Conservation (phyloP, 2,113 vertebrate genomes). For the Oryzias melastigma region DNA sequence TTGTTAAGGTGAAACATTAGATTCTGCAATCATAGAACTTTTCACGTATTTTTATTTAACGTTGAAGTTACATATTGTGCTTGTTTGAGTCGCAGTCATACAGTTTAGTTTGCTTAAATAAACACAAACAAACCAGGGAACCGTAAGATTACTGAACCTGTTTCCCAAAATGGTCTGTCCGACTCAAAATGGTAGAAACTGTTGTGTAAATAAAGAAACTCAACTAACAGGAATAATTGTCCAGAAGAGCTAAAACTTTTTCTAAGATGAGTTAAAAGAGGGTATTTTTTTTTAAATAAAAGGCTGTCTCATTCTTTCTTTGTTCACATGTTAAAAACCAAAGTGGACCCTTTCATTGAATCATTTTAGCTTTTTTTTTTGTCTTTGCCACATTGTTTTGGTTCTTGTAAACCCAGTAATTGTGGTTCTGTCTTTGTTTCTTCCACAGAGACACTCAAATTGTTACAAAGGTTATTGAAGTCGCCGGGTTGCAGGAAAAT, state of each 20-base stretch:
- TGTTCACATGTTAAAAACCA: not conserved
- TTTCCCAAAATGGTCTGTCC: not conserved
- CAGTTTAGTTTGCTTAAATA: not conserved
- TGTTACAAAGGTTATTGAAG: slow-evolving; percentile 92
- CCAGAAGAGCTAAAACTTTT: too few species aligned
- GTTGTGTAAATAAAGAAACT: too few species aligned
- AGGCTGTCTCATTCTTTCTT: accelerated
- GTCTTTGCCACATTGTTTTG: not conserved
- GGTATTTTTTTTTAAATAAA: not conserved
- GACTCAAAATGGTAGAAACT: too few species aligned
- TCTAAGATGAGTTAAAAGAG: not conserved
- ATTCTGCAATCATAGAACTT: too few species aligned
- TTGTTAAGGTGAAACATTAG: too few species aligned
- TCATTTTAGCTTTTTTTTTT: slow-evolving; percentile 1
- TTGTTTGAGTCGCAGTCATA: not conserved
- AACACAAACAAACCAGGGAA: not conserved
- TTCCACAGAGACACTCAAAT: slow-evolving; percentile 87
- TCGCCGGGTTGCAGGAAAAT: slow-evolving; percentile 96
- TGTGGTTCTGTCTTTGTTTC: not conserved
- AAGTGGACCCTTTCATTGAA: not conserved
- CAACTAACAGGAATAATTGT: too few species aligned
- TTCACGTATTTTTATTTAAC: too few species aligned
- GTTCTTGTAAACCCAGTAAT: not conserved
- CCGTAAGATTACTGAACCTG: not conserved
- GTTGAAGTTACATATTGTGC: not conserved